Base-by-base conservation (phyloP, 2,113 vertebrate genomes). In the Hippocampus comes region DNA sequence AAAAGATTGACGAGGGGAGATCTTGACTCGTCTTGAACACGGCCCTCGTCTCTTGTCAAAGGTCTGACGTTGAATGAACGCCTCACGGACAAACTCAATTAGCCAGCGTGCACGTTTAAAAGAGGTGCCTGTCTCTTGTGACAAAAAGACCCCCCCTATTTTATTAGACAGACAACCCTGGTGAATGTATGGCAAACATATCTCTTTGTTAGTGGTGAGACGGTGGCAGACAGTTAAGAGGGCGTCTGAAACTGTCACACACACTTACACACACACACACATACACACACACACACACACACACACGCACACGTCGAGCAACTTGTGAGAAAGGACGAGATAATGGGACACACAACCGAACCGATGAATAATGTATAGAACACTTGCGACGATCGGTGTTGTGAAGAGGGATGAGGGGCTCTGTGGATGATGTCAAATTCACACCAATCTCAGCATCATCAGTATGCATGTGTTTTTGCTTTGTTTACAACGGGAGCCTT, bases 71-170 rank as follows among this genome's bases (percentile, higher is more conserved):
- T 82, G 85, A 91, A 88, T 80, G 74, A 86, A 66, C 38, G 73
- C 80, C 68, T 81, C 76, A 80, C 70, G 72, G 85, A 87, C 85
- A 86, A 85, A 89, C 87, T 89, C 83, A 87, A 87, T 91, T 87
- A 90, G 84, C 63, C 77, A 21, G 74, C 65, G 68, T 75, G 77
- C 59, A 80, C 65, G 68, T 81, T 79, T 87, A 67, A 82, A 88
- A 81, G 85, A 87, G 84, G 78, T 74, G 85, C 86, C 82, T 34
- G 59, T 61, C 59, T 81, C 9, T 7, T 72, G 68, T 7, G 1
- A 83, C 86, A 87, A 87, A 80, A 57, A 80, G 49, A 68, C 41
- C 4, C 78, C 73, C 48, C 1, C 51, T 18, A 63, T 17, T 61
- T 65, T 81, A 87, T 88, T 82, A 81, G 81, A 85, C 85, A 77